Percentiles rank a stretch among this genome's conserved stretches.
Evolutionary conservation across 1,140 invertebrate genomes (phyloP).

Genomic region (Lanistes nyassanus): DNA sequence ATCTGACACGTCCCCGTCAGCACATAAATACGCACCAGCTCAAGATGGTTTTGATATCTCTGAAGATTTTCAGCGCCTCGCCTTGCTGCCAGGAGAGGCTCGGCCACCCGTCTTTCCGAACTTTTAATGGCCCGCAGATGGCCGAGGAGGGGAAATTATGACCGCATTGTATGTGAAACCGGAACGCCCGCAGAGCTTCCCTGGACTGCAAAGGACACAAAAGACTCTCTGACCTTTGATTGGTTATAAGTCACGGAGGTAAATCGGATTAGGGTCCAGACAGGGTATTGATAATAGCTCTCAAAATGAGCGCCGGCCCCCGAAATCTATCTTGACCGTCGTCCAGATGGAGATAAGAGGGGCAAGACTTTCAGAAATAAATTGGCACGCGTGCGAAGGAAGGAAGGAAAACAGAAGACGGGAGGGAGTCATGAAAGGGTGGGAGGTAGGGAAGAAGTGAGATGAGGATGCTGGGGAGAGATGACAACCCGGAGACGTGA

Average conservation of each 20-base stretch:
- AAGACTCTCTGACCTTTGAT: conserved; percentile 7
- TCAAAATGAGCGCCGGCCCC: conserved; percentile 11
- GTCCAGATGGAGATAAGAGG: conserved; percentile 23
- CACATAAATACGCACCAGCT: conserved; percentile 16
- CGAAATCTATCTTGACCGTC: conserved; percentile 18
- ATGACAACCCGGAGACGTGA: neutral
- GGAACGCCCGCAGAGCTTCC: conserved; percentile 10
- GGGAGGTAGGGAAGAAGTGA: neutral
- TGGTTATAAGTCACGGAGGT: conserved; percentile 20
- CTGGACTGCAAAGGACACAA: neutral
- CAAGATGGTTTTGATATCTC: conserved; percentile 24
- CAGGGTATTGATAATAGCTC: conserved; percentile 9
- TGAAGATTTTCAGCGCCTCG: conserved; percentile 1
- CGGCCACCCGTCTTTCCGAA: neutral
- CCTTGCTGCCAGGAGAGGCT: conserved; percentile 2
- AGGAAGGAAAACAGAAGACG: neutral
- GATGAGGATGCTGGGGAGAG: conserved; percentile 8
- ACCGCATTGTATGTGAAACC: conserved; percentile 21
- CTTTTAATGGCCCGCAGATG: conserved; percentile 23
- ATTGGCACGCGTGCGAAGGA: conserved; percentile 4
- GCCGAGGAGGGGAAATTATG: conserved; percentile 18
- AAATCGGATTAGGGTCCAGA: neutral
- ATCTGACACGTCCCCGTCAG: conserved; percentile 6
- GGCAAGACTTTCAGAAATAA: conserved; percentile 25
- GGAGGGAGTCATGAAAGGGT: too few relatives aligned